Evolutionary conservation across 2,797 vertebrate species (phyloP), one percentile per base, ranked within the genome.

Genomic region (Telmatherina bonti): DNA sequence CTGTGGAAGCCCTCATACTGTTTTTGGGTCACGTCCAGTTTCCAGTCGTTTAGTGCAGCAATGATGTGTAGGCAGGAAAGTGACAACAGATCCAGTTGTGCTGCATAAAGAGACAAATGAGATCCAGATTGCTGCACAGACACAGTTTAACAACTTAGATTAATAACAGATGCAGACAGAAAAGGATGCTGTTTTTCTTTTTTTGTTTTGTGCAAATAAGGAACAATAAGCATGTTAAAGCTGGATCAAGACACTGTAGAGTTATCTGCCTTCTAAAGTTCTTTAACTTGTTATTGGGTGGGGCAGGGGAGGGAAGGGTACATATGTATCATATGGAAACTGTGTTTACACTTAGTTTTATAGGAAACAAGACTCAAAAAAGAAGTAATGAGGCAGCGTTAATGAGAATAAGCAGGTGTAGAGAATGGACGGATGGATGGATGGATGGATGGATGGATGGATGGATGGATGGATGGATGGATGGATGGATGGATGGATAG

Each of bases 1-100:
- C 78, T 76, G 85, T 82, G 58, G 56, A 83, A 86, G 79, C 58
- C 75, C 81, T 86, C 72, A 64, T 67, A 71, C 64, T 67, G 75
- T 64, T 85, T 76, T 70, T 86, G 86, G 72, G 49, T 55, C 55
- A 22, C 13, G 5, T 80, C 83, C 82, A 83, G 65, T 79, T 76
- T 84, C 83, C 75, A 79, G 62, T 58, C 51, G 2, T 74, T 80
- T 64, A 74, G 59, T 43, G 54, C 62, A 60, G 66, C 49, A 20
- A 58, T 59, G 59, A 57, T 41, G 31, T 1, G 9, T 47, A 56
- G 69, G 60, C 62, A 81, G 54, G 24, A 62, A 62, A 69, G 62
- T 35, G 68, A 70, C 64, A 0, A 54, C 31, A 77, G 69, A 76
- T 61, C 4, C 64, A 26, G 67, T 64, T 74, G 79, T 73, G 73